Evolutionary conservation across 2,113 vertebrate genomes (phyloP), one percentile per base, ranked within the genome.

Genomic region (Piaya cayana): DNA sequence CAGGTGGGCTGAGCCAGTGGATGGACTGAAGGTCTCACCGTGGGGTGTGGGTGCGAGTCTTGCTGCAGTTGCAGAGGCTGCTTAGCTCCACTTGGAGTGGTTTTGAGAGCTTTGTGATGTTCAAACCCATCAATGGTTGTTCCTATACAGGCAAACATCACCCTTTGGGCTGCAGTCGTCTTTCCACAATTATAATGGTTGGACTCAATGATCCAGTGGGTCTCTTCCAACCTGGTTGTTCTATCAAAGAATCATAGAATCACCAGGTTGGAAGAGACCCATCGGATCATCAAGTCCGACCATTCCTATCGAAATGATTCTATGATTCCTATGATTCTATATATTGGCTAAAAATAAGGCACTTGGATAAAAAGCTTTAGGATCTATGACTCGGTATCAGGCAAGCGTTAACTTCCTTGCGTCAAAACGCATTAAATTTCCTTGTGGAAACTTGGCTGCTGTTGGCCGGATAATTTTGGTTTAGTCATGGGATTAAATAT

Each of bases 51-150:
- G 6, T 22, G 0, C 9, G 2, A 27, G 3, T 45, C 34, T 8
- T 9, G 9, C 63, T 72, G 47, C 43, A 1, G 1, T 26, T 9
- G 22, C 62, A 13, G 3, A 22, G 32, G 22, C 37, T 55, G 4
- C n/a, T 29, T 2, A 2, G 6, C 32, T 58, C 43, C 21, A 1
- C 18, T 25, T 17, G 6, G 52, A 1, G 0, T 15, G 8, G 5
- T 15, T 49, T 30, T 5, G 16, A 29, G 78, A 55, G 8, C 22
- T n/a, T 34, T 4, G 27, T 0, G 0, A 14, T 0, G 2, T 15
- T 63, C 42, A 32, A 15, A 29, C 18, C n/a, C 37, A 2, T 5
- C 1, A 11, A 9, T 8, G 11, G 27, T 4, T 12, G 7, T 14
- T 78, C 37, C 42, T 16, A 1, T 6, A 8, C 47, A n/a, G 5